These are phyloP conservation scores for Eospalax fontanierii DNA, from an alignment of 2,797 vertebrate genomes.

Conservation along the genomic window DNA sequence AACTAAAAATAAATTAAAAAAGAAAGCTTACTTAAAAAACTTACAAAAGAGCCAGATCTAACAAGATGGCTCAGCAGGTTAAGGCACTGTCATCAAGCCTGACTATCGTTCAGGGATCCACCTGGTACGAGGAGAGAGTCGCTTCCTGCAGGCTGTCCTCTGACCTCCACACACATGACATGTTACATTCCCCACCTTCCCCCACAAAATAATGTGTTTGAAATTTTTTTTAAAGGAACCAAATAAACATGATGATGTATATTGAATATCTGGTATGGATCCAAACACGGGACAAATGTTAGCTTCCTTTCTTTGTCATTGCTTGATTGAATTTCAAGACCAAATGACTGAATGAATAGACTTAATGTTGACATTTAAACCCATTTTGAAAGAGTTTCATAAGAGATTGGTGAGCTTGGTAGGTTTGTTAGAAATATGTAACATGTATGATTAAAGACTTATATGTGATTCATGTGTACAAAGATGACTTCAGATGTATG, in stretches of 20 bases:
- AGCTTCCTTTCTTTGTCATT: background rate
- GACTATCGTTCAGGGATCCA: too few relatives aligned
- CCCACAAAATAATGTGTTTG: background rate
- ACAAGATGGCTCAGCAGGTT: background rate
- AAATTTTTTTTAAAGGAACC: background rate
- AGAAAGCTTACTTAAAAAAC: background rate
- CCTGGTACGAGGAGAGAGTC: background rate
- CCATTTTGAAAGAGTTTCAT: background rate
- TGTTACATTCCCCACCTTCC: too few relatives aligned
- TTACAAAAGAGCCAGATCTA: background rate
- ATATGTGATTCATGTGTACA: background rate
- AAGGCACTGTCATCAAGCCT: background rate
- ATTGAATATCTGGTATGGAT: background rate
- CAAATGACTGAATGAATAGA: background rate
- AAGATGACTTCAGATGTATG: background rate
- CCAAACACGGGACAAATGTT: background rate
- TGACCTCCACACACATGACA: background rate
- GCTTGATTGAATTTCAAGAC: constrained; percentile 11
- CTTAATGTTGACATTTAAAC: background rate
- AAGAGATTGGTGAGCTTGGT: background rate
- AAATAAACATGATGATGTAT: background rate
- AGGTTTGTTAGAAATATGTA: background rate
- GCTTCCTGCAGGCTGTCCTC: background rate
- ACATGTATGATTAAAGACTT: background rate
- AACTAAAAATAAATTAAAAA: too few relatives aligned